Base-by-base conservation (phyloP, 2,113 vertebrate species). In the Albula glossodonta region DNA sequence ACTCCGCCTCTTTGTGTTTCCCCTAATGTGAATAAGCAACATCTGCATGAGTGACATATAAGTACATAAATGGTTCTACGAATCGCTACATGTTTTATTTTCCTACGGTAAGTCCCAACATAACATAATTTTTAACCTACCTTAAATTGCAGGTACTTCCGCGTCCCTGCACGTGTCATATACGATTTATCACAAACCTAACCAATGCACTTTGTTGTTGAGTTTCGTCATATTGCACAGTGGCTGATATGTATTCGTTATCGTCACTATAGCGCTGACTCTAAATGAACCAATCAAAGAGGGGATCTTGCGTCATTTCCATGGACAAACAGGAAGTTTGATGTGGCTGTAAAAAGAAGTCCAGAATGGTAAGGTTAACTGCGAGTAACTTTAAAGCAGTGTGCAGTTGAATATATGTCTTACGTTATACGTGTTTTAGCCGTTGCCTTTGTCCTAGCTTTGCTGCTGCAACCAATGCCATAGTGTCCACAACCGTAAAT, bases 281-380 rank as follows among this genome's bases (percentile, higher is more conserved):
- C n/a, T 50, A 2, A 7, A 13, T 88, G n/a, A 89, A 79, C 92
- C 92, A 93, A 93, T 91, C 90, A 89, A 52, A 8, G 41, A 63
- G 0, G 12, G 22, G 51, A 41, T 87, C 52, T 84, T 83, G 90
- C 92, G 93, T 91, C 81, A 87, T n/a, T 82, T 92, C 89, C 86
- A 66, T 41, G 60, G 60, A 87, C 80, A 83, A 60, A 80, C 51
- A 87, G 93, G 94, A 94, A 94, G 93, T 95, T 90, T 93, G 90
- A 94, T 93, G 94, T 94, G 94, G 92, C 94, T 91, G 88, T 93
- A 90, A 93, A 49, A 53, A 50, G 22, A 57, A 70, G 87, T 79
- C 60, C 77, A 89, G 87, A 93, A 94, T 95, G 94, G 94, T 91
- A 57, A 51, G 56, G 56, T 25, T 10, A 3, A 2, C n/a, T 10